Evolutionary conservation across 1,140 invertebrate species (phyloP).

Genomic region (Drosophila willistoni): DNA sequence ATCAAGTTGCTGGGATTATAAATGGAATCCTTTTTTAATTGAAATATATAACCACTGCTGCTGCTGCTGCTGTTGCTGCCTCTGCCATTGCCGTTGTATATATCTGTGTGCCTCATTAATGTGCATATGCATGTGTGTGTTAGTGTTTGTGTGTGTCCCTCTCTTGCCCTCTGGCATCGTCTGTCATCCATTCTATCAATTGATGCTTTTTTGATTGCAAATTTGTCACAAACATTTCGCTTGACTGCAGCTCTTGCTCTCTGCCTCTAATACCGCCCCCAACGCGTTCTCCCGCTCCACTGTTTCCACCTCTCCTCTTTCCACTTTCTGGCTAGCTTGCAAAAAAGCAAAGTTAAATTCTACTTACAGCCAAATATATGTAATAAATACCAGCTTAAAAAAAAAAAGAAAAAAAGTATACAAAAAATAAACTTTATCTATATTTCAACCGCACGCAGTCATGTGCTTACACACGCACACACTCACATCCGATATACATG

Average conservation of each 20-base stretch:
- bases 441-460: slow-evolving; percentile 80
- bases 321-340: slow-evolving; percentile 48
- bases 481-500: slow-evolving; percentile 33
- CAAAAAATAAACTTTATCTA: slow-evolving; percentile 64
- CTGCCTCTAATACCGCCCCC: background rate
- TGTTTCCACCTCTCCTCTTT: slow-evolving; percentile 39
- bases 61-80: slow-evolving; percentile 9
- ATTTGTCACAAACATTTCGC: slow-evolving; percentile 74
- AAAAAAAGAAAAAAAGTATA: slow-evolving; percentile 14
- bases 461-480: slow-evolving; percentile 51
- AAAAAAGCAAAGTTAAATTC: slow-evolving; percentile 80
- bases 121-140: slow-evolving; percentile 19
- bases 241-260: slow-evolving; percentile 36
- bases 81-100: slow-evolving; percentile 8
- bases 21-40: slow-evolving; percentile 81
- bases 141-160: background rate
- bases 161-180: background rate
- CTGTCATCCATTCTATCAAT: slow-evolving; percentile 47
- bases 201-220: slow-evolving; percentile 81
- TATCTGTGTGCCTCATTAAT: slow-evolving; percentile 68
- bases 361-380: slow-evolving; percentile 81
- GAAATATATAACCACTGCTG: slow-evolving; percentile 64
- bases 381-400: slow-evolving; percentile 81
- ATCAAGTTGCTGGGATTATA: slow-evolving; percentile 63
- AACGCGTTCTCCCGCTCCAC: background rate